Evolutionary conservation across 37 sponge, comb jelly and placozoan species (phyloP).

Genomic region (Cliona cf. orientalis): DNA sequence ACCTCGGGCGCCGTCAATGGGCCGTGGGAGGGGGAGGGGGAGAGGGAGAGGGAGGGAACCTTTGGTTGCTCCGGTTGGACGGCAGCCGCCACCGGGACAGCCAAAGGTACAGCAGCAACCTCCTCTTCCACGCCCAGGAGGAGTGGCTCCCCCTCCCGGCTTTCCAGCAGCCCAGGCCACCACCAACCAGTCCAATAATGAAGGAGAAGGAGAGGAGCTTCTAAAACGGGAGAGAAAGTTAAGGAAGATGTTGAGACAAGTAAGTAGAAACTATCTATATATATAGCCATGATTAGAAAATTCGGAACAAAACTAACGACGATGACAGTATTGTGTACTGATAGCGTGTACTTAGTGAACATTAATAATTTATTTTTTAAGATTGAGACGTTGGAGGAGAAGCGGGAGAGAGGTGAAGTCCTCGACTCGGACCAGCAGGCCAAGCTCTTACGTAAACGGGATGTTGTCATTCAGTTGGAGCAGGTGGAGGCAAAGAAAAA

Average conservation of each 20-base stretch:
- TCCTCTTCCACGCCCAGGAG: slow-evolving; percentile 1
- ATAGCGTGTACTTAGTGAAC: not conserved
- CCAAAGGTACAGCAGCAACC: not conserved
- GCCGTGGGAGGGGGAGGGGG: slow-evolving; percentile 1
- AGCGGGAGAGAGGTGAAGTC: not conserved
- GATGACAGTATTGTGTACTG: not conserved
- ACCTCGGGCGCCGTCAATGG: too few species aligned
- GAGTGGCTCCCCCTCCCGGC: not conserved
- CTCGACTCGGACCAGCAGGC: slow-evolving; percentile 22
- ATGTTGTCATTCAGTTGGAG: slow-evolving; percentile 3
- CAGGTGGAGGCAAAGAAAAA: not conserved
- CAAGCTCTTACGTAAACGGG: slow-evolving; percentile 3
- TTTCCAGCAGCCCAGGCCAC: not conserved
- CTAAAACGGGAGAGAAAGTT: slow-evolving; percentile 25
- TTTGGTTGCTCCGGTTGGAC: not conserved
- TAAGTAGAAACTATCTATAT: not conserved
- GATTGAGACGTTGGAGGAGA: slow-evolving; percentile 33
- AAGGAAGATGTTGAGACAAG: slow-evolving; percentile 49
- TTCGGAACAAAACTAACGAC: too few species aligned
- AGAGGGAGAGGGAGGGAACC: not conserved
- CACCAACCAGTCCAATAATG: not conserved
- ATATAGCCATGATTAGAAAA: not conserved
- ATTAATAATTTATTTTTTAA: slow-evolving; percentile 2
- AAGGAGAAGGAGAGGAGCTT: not conserved
- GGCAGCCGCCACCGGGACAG: not conserved